Base-by-base conservation (phyloP, 2,888 invertebrate genomes). In the Heliconius ethilla region DNA sequence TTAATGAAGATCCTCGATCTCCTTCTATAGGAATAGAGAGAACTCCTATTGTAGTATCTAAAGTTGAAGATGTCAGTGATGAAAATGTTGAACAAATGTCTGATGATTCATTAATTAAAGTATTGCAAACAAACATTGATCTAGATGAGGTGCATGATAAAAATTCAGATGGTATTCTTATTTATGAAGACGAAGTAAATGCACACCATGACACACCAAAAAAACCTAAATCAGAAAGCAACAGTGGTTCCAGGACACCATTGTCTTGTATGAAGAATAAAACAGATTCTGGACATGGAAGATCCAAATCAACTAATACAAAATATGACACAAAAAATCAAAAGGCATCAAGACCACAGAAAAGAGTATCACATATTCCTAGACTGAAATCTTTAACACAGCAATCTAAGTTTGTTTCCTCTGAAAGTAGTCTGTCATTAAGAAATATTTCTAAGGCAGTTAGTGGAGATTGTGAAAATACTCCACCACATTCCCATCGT, bases 111-210 rank as follows among this genome's bases (percentile, higher is more conserved):
- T 86, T 94, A 18, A 91, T 94, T 66, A 91, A 93, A 87, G 92
- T 89, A 66, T 85, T 94, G 75, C 92, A 94, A 82, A 92, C 84
- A 33, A 93, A 92, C 87, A 84, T 84, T 59, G 91, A 92, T 79
- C 85, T 91, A 11, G 87, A 90, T 79, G 84, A 84, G 78, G 80
- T 82, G 40, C 67, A 82, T 81, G 86, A 91, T 82, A 87, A 92
- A 76, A 93, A 91, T 82, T 86, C 91, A 82, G 92, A 95, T 76
- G 94, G 93, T 6, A 87, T 95, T 72, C 87, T 95, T n/a, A 95
- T 96, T 81, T 96, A 95, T 89, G 95, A 96, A 90, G 96, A 96
- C 90, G 91, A 94, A 73, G 80, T 85, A n/a, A 81, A 81, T 77
- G 79, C 83, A 77, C 77, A 88, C 22, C 87, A 85, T 85, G 89